These are phyloP conservation scores for Drepana falcataria DNA, from an alignment of 2,888 invertebrate genomes.

Conservation along the genomic window DNA sequence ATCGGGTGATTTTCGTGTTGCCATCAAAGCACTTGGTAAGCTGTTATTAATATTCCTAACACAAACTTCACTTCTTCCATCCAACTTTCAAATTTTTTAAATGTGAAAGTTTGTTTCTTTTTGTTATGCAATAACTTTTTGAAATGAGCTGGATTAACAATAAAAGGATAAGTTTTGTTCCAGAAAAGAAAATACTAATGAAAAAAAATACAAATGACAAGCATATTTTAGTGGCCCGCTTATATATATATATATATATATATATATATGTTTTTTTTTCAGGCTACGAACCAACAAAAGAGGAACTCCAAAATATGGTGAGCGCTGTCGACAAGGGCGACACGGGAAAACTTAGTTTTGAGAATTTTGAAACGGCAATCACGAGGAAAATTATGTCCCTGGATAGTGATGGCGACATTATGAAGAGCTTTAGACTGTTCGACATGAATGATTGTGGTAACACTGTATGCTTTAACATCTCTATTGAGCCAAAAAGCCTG, in stretches of 20 bases:
- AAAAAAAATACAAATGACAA: no score
- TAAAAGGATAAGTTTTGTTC: no score
- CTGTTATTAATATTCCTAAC: no score
- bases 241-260: background rate
- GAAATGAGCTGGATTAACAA: no score
- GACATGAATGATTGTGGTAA: conserved; percentile 61
- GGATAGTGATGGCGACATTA: conserved; percentile 65
- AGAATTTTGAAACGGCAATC: conserved; percentile 67
- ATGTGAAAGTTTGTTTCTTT: background rate
- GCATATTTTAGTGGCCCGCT: no score
- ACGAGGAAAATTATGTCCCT: conserved; percentile 68
- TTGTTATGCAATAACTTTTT: background rate
- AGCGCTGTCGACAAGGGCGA: conserved; percentile 60
- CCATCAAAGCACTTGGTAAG: conserved; percentile 66
- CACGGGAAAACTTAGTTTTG: conserved; percentile 63
- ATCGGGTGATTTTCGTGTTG: conserved; percentile 65
- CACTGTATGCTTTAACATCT: background rate
- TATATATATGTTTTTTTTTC: conserved; percentile 1
- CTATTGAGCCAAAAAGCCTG: no score
- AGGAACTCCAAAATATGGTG: conserved; percentile 64
- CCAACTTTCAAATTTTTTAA: no score
- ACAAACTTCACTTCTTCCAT: no score
- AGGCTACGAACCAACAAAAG: conserved; percentile 71
- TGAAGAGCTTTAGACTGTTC: conserved; percentile 71
- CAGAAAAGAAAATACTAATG: no score